Conservation (phyloP, 2,797 vertebrate genomes). For the Cossypha dichroa region DNA sequence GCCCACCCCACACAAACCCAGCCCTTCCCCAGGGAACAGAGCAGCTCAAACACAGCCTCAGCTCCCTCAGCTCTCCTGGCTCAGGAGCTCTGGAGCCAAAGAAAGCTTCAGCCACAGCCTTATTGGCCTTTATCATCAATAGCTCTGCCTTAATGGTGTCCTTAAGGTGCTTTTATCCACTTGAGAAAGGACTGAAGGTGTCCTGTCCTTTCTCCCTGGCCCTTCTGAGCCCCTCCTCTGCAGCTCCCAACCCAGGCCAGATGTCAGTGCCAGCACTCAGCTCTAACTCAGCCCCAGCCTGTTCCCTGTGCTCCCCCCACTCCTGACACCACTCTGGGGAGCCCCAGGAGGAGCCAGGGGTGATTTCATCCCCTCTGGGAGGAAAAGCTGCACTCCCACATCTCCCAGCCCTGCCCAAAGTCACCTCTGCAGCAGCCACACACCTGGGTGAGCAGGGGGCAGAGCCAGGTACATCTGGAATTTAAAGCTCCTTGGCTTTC, state of each 20-base stretch:
- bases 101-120: background rate
- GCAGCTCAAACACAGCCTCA: background rate
- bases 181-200: background rate
- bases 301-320: fast-evolving
- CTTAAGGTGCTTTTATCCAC: background rate
- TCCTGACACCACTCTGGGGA: background rate
- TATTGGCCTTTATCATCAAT: background rate
- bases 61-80: background rate
- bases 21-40: background rate
- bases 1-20: background rate
- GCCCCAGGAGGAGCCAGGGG: background rate
- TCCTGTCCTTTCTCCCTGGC: background rate
- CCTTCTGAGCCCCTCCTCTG: background rate
- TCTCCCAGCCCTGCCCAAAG: background rate
- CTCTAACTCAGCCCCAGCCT: background rate
- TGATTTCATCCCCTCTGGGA: background rate
- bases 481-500: background rate
- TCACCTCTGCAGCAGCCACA: background rate
- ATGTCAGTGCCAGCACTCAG: background rate
- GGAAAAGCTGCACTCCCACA: background rate
- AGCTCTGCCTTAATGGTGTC: background rate
- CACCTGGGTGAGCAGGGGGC: background rate
- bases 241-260: conserved; percentile 8
- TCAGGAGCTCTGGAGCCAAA: background rate
- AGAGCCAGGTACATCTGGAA: background rate